phyloP scores from a whole-genome alignment of 2,797 vertebrate species.

The Amblyraja radiata region DNA sequence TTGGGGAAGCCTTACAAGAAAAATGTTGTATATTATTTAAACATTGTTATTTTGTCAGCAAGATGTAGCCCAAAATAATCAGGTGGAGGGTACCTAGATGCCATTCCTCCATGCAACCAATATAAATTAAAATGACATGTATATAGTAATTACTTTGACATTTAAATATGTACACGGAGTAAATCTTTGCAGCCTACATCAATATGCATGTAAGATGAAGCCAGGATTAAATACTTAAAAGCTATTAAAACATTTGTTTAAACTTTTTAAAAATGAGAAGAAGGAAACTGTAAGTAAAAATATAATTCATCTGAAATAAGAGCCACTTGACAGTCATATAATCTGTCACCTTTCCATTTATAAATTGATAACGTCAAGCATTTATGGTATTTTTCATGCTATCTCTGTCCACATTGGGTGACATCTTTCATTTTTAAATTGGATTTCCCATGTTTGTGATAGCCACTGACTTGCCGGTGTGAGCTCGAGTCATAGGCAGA shows the following conservation, averaged over 20 bases:
- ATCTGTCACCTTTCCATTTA: background rate
- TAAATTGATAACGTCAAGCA: background rate
- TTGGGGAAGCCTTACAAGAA: too few relatives aligned
- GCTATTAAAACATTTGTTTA: background rate
- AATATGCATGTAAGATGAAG: background rate
- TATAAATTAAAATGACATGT: background rate
- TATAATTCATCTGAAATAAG: background rate
- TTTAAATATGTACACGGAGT: background rate
- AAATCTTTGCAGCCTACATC: background rate
- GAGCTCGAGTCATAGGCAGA: background rate
- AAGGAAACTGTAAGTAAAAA: background rate
- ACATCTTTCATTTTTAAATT: background rate
- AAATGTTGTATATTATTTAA: too few relatives aligned
- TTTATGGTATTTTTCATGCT: background rate
- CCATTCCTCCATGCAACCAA: background rate
- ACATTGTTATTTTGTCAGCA: background rate
- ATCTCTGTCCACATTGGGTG: background rate
- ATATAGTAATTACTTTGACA: background rate
- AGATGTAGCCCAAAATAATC: background rate
- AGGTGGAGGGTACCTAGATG: background rate
- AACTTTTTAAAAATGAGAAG: background rate
- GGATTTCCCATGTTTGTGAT: background rate
- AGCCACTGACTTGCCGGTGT: background rate
- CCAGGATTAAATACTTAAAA: too few relatives aligned
- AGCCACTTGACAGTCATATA: background rate